Evolutionary conservation across 2,888 invertebrate species (phyloP).

Genomic region (Reticulitermes lucifugus): DNA sequence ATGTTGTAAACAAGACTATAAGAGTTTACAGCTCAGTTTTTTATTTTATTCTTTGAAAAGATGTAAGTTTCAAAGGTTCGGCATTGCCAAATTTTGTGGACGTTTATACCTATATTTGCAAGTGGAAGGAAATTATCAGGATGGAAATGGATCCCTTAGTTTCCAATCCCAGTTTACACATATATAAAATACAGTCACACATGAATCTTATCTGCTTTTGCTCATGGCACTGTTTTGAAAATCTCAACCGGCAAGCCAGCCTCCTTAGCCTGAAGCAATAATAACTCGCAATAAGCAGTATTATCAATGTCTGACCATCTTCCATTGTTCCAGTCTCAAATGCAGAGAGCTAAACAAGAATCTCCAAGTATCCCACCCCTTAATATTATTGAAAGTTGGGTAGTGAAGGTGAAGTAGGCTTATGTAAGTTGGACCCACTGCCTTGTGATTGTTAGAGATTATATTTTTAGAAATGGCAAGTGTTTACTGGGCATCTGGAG

Average conservation of each 20-base stretch:
- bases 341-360: slow-evolving; percentile 37
- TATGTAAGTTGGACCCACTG: slow-evolving; percentile 43
- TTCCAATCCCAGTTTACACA: slow-evolving; percentile 1
- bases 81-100: slow-evolving; percentile 25
- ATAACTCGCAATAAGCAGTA: slow-evolving; percentile 68
- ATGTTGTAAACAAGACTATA: slow-evolving; percentile 2
- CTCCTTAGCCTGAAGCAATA: slow-evolving; percentile 63
- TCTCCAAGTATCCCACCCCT: slow-evolving; percentile 37
- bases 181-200: slow-evolving; percentile 28
- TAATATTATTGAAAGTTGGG: slow-evolving; percentile 20
- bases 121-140: slow-evolving; percentile 16
- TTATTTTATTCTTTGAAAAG: background rate
- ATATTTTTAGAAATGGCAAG: slow-evolving; percentile 51
- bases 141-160: slow-evolving; percentile 25
- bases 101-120: slow-evolving; percentile 2
- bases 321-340: slow-evolving; percentile 48
- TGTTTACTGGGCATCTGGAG: slow-evolving; percentile 31
- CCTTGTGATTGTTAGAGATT: slow-evolving; percentile 50
- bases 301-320: slow-evolving; percentile 52
- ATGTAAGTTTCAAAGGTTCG: slow-evolving; percentile 15
- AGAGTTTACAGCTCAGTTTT: slow-evolving; percentile 2
- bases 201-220: slow-evolving; percentile 57
- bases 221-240: slow-evolving; percentile 57
- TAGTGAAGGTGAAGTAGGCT: slow-evolving; percentile 27
- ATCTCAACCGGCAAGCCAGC: slow-evolving; percentile 48